Evolutionary conservation across 2,888 invertebrate species (phyloP).

Genomic region (Drosophila affinis): DNA sequence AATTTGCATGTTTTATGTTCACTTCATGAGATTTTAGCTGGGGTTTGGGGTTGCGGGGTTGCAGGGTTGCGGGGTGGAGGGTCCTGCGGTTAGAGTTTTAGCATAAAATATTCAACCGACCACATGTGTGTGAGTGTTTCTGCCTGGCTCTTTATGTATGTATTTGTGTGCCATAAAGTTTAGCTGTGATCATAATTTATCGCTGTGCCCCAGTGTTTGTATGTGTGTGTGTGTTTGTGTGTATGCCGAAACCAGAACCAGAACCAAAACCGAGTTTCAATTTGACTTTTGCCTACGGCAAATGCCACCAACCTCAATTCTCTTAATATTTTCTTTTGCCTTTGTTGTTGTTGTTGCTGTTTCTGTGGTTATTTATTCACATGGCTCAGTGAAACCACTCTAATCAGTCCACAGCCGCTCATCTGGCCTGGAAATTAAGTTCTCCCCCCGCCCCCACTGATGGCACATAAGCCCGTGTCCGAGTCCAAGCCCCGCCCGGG

Average conservation of each 20-base stretch:
- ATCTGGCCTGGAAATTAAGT: slow-evolving; percentile 62
- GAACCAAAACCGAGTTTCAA: slow-evolving; percentile 60
- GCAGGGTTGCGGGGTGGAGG: slow-evolving; percentile 14
- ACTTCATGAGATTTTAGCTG: slow-evolving; percentile 79
- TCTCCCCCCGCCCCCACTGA: slow-evolving; percentile 10
- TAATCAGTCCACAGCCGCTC: slow-evolving; percentile 64
- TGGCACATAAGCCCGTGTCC: slow-evolving; percentile 9
- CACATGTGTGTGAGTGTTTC: slow-evolving; percentile 48
- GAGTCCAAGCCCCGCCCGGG: slow-evolving; percentile 2
- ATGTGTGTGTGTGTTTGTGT: slow-evolving; percentile 4
- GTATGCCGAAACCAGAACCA: slow-evolving; percentile 8
- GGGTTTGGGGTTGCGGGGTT: slow-evolving; percentile 9
- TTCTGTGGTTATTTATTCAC: slow-evolving; percentile 75
- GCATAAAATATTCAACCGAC: slow-evolving; percentile 77
- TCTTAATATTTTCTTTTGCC: slow-evolving; percentile 39
- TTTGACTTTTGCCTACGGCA: slow-evolving; percentile 65
- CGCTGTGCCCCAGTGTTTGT: slow-evolving; percentile 25
- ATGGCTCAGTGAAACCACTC: slow-evolving; percentile 69
- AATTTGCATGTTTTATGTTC: slow-evolving; percentile 80
- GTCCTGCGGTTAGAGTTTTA: slow-evolving; percentile 72
- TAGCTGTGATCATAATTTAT: slow-evolving; percentile 75
- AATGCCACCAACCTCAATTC: slow-evolving; percentile 53
- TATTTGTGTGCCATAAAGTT: slow-evolving; percentile 55
- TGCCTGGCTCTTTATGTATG: neutral
- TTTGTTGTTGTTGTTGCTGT: slow-evolving; percentile 71